Evolutionary conservation across 2,797 vertebrate species (phyloP).

Genomic region (Sebastes taczanowskii): DNA sequence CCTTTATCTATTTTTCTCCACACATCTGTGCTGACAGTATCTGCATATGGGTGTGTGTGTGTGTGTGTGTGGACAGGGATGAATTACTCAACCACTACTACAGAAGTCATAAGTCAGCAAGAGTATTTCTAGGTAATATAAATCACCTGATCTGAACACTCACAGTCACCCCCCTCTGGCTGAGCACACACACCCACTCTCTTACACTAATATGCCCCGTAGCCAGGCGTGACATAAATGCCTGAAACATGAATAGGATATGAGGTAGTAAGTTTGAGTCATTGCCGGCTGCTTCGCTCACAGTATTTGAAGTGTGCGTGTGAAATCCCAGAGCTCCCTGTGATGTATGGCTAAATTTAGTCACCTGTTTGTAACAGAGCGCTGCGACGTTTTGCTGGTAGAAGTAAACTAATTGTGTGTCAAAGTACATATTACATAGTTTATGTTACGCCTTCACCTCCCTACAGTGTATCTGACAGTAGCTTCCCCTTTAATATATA

Average conservation of each 20-base stretch:
- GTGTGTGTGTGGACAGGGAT: background rate
- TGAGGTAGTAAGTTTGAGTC: constrained; percentile 57
- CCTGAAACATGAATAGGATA: constrained; percentile 59
- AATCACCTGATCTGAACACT: constrained; percentile 53
- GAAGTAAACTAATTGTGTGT: constrained; percentile 35
- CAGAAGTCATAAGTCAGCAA: constrained; percentile 4
- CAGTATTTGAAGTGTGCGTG: constrained; percentile 55
- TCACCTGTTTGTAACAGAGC: constrained; percentile 15
- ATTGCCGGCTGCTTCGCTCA: constrained; percentile 34
- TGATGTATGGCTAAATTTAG: constrained; percentile 49
- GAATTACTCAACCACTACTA: constrained; percentile 7
- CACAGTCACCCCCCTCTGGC: background rate
- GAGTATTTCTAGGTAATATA: constrained; percentile 23
- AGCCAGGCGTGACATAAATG: constrained; percentile 45
- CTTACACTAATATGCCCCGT: background rate
- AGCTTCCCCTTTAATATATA: constrained; percentile 7
- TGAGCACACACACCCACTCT: background rate
- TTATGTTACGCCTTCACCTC: background rate
- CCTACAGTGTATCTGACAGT: background rate
- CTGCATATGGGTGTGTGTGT: too few relatives aligned
- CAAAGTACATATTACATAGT: constrained; percentile 7
- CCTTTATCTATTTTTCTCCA: background rate
- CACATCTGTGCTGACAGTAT: background rate
- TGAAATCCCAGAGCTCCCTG: constrained; percentile 63
- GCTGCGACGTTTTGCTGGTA: constrained; percentile 32